phyloP scores from a whole-genome alignment of 2,113 vertebrate species.

The Ictalurus punctatus region DNA sequence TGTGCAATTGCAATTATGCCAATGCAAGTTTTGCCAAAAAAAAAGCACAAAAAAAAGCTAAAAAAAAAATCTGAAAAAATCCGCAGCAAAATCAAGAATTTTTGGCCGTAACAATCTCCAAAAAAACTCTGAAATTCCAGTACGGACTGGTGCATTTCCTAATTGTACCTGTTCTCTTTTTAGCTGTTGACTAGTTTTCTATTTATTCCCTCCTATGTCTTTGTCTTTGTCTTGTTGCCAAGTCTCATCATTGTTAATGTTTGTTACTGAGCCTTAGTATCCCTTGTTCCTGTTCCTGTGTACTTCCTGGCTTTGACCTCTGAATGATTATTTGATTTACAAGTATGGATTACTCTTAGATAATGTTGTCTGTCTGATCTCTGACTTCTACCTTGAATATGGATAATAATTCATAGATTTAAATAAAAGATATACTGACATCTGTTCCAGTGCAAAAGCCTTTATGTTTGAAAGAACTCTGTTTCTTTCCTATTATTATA shows the following conservation, averaged over 20 bases:
- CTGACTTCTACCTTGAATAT: not conserved
- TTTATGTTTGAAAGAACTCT: constrained; percentile 40
- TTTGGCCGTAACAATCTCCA: too few species aligned
- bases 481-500: constrained; percentile 33
- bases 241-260: not conserved
- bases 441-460: not conserved
- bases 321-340: not conserved
- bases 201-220: not conserved
- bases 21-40: too few species aligned
- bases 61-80: too few species aligned
- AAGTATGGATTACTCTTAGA: not conserved
- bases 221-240: not conserved
- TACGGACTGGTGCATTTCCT: not conserved
- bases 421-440: not conserved
- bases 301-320: not conserved
- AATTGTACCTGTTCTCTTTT: not conserved
- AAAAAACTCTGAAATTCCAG: too few species aligned
- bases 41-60: too few species aligned
- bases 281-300: not conserved
- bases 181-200: not conserved
- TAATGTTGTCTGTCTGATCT: not conserved
- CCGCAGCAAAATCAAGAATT: too few species aligned
- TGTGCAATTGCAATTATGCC: too few species aligned
- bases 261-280: not conserved
- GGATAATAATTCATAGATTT: not conserved